Evolutionary conservation across 2,888 invertebrate species (phyloP).

Genomic region (Nephrotoma flavescens): DNA sequence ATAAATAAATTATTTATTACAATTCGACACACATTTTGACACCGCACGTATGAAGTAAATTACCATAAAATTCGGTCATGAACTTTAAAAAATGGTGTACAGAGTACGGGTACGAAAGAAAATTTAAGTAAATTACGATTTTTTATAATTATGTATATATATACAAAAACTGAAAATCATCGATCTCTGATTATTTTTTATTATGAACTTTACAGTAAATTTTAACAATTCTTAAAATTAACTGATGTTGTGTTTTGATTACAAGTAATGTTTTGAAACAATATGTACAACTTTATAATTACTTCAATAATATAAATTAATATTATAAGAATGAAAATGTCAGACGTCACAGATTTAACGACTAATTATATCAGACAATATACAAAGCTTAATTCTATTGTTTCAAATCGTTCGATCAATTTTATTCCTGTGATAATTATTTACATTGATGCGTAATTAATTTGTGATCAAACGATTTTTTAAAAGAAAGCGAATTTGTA

Average conservation of each 20-base stretch:
- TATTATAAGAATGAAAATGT: neutral
- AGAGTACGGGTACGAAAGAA: neutral
- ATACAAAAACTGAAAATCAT: neutral
- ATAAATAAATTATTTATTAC: neutral
- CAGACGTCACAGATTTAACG: neutral
- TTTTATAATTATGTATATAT: neutral
- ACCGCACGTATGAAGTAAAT: neutral
- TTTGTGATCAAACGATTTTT: too few species aligned
- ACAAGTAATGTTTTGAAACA: neutral
- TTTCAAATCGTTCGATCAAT: too few species aligned
- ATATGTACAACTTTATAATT: neutral
- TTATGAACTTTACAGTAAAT: neutral
- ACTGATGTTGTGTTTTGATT: neutral
- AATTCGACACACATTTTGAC: neutral
- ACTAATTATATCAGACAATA: too few species aligned
- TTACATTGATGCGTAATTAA: too few species aligned
- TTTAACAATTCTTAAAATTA: neutral
- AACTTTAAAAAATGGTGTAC: neutral
- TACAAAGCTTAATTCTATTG: too few species aligned
- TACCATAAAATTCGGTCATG: neutral
- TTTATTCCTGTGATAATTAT: too few species aligned
- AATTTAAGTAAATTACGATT: neutral
- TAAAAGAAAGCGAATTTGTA: too few species aligned
- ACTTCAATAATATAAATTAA: neutral
- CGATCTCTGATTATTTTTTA: neutral